Percentiles rank a stretch among this genome's conserved stretches.
Conservation (phyloP, 2,888 invertebrate species). For the Polydesmus complanatus region DNA sequence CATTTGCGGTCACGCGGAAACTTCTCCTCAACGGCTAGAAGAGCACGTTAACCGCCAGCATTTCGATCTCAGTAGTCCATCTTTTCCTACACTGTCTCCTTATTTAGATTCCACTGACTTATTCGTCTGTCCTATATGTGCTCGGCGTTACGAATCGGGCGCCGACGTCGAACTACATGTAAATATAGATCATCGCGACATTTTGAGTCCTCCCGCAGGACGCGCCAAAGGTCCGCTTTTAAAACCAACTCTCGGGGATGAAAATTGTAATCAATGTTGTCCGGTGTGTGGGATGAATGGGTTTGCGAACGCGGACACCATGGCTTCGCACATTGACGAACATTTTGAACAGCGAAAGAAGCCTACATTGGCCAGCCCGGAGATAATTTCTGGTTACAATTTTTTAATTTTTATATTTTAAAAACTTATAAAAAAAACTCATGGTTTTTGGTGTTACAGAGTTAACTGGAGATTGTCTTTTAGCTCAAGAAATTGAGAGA, state of each 20-base stretch:
- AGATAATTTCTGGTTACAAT: slow-evolving; percentile 24
- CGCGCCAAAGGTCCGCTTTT: background rate
- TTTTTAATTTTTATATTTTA: slow-evolving; percentile 12
- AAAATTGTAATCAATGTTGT: slow-evolving; percentile 22
- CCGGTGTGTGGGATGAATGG: slow-evolving; percentile 31
- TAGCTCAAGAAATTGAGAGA: slow-evolving; percentile 42
- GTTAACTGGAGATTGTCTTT: slow-evolving; percentile 36
- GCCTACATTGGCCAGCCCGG: slow-evolving; percentile 25
- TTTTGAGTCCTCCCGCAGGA: slow-evolving; percentile 46
- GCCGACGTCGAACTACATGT: slow-evolving; percentile 71
- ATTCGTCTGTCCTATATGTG: slow-evolving; percentile 66
- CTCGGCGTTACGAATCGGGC: slow-evolving; percentile 43
- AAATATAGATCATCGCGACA: slow-evolving; percentile 69
- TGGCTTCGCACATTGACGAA: slow-evolving; percentile 62
- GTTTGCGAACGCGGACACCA: slow-evolving; percentile 36
- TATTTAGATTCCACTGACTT: slow-evolving; percentile 23
- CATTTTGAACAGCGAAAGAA: slow-evolving; percentile 43
- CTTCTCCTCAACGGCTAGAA: slow-evolving; percentile 56
- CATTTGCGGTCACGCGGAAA: slow-evolving; percentile 59
- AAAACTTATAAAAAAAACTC: background rate
- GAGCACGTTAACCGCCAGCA: slow-evolving; percentile 73
- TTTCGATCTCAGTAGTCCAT: slow-evolving; percentile 63
- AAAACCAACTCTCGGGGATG: slow-evolving; percentile 12
- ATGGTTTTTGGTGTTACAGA: slow-evolving; percentile 20
- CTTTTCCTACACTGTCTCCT: slow-evolving; percentile 24